Evolutionary conservation across 2,888 invertebrate species (phyloP).

Genomic region (Parthenolecanium corni): DNA sequence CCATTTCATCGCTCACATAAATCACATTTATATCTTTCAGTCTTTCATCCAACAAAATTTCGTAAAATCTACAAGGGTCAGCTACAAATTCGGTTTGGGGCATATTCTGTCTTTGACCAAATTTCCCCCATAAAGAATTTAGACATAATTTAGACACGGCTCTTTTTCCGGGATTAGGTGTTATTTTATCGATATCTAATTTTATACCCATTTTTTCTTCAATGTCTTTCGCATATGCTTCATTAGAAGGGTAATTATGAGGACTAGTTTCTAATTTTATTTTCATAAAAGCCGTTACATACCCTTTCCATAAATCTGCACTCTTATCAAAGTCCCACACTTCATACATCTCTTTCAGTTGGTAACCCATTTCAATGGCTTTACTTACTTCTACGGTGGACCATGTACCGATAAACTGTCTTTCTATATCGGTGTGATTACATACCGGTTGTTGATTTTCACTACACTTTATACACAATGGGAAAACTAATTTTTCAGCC

Average conservation of each 20-base stretch:
- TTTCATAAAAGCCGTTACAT: slow-evolving; percentile 12
- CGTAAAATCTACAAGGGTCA: no score
- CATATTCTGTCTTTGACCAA: no score
- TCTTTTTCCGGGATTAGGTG: slow-evolving; percentile 32
- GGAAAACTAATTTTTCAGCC: slow-evolving; percentile 22
- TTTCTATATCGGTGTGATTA: slow-evolving; percentile 2
- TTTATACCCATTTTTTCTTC: slow-evolving; percentile 32
- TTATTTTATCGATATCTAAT: slow-evolving; percentile 31
- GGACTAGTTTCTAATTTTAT: slow-evolving; percentile 9
- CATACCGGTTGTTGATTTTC: slow-evolving; percentile 2
- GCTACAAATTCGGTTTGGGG: slow-evolving; percentile 37
- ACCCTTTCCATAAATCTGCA: not conserved
- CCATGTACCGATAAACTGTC: slow-evolving; percentile 17
- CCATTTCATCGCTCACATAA: not conserved
- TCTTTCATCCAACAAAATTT: not conserved
- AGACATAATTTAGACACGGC: slow-evolving; percentile 33
- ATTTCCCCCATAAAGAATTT: slow-evolving; percentile 33
- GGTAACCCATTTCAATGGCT: slow-evolving; percentile 18
- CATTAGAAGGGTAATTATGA: not conserved
- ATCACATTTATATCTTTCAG: slow-evolving; percentile 15
- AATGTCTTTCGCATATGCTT: slow-evolving; percentile 31
- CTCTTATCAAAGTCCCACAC: not conserved
- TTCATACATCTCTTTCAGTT: slow-evolving; percentile 22
- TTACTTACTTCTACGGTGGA: slow-evolving; percentile 8
- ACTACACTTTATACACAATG: slow-evolving; percentile 9